Conservation (phyloP, 2,113 vertebrate genomes). For the Trichechus manatus region DNA sequence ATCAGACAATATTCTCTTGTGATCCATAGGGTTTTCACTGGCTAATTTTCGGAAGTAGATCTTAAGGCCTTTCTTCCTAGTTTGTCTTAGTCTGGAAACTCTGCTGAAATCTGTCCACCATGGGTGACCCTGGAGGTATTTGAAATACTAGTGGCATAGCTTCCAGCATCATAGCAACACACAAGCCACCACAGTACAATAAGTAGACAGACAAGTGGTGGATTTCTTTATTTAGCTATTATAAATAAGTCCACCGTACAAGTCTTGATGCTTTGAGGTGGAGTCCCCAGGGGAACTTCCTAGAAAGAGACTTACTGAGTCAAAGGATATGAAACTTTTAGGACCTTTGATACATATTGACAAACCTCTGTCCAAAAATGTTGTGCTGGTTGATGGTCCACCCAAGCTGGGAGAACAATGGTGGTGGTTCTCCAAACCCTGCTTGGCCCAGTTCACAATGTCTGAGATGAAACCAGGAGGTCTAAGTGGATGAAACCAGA, state of each 20-base stretch:
- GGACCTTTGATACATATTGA: neutral
- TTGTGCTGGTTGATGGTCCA: neutral
- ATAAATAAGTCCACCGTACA: neutral
- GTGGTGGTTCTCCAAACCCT: neutral
- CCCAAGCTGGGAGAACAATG: accelerated
- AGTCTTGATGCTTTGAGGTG: neutral
- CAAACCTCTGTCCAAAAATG: neutral
- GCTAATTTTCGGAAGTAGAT: neutral
- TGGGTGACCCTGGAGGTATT: too few relatives aligned
- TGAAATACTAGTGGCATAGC: too few relatives aligned
- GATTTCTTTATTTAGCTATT: neutral
- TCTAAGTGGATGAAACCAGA: accelerated
- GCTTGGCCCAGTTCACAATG: neutral
- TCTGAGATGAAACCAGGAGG: neutral
- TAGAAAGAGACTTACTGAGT: conserved; percentile 33
- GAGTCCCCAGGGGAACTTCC: neutral
- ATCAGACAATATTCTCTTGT: too few relatives aligned
- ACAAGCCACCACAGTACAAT: too few relatives aligned
- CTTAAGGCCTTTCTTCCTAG: neutral
- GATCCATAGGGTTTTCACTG: neutral
- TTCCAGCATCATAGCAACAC: too few relatives aligned
- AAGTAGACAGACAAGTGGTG: neutral
- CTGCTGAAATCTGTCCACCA: neutral
- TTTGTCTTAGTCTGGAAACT: neutral
- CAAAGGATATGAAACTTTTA: neutral